Percentiles rank a stretch among this genome's conserved stretches.
phyloP scores from a whole-genome alignment of 2,797 vertebrate species.

The Phrynocephalus guinanensis region DNA sequence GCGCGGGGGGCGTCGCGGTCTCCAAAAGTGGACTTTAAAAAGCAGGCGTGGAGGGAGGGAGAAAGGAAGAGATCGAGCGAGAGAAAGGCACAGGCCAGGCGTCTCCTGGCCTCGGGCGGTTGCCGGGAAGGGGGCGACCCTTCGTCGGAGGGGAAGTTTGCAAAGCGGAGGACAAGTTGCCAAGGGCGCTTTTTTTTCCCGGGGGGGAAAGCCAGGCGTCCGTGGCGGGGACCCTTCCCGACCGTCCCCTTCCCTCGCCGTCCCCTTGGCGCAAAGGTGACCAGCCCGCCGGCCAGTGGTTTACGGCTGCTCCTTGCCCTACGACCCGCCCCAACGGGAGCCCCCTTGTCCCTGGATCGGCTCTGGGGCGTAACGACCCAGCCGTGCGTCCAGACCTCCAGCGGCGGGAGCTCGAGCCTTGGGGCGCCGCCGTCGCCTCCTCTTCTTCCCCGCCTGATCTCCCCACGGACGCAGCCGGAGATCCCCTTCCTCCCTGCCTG shows the following conservation, averaged over 20 bases:
- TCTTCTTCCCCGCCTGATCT: background rate
- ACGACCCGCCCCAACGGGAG: slow-evolving; percentile 23
- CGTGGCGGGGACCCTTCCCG: background rate
- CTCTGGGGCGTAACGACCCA: too few species aligned
- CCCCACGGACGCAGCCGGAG: too few species aligned
- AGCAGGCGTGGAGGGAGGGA: background rate
- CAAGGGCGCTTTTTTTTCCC: too few species aligned
- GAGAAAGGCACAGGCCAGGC: background rate
- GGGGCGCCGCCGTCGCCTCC: background rate
- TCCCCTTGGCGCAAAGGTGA: background rate
- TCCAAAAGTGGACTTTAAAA: background rate
- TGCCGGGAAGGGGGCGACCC: background rate
- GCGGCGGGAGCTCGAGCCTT: too few species aligned
- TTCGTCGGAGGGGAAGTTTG: slow-evolving; percentile 11
- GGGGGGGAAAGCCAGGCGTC: background rate
- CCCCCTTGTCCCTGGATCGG: background rate
- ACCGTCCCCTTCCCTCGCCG: background rate
- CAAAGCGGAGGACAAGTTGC: background rate
- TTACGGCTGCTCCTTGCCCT: slow-evolving; percentile 40
- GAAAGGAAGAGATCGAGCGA: too few species aligned
- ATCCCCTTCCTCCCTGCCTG: background rate
- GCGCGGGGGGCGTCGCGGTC: background rate
- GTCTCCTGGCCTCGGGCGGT: background rate
- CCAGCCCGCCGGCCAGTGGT: accelerated
- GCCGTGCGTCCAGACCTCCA: too few species aligned